Conservation (phyloP, 2,797 vertebrate species). For the Capromys pilorides region DNA sequence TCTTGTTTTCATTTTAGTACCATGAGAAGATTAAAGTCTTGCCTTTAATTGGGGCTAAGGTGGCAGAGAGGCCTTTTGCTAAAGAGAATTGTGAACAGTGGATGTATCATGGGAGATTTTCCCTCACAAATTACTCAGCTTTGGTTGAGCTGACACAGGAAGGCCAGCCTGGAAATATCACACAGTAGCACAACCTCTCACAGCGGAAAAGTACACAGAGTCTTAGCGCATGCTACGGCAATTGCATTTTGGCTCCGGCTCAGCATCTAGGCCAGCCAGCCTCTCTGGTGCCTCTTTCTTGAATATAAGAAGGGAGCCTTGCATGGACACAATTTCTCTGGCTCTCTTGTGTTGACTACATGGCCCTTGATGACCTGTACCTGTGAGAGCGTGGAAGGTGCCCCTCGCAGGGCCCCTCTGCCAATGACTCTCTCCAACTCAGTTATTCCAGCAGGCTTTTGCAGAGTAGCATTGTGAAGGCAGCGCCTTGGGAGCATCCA, state of each 20-base stretch:
- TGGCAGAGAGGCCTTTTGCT: background rate
- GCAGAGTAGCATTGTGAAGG: background rate
- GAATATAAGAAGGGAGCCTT: conserved; percentile 29
- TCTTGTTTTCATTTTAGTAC: conserved; percentile 18
- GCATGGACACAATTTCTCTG: background rate
- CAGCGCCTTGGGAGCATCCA: background rate
- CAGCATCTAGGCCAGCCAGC: conserved; percentile 15
- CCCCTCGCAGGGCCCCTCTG: background rate
- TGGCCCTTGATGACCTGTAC: background rate
- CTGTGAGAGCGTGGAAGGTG: background rate
- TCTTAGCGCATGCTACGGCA: background rate
- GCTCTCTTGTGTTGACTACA: background rate
- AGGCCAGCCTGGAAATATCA: conserved; percentile 9
- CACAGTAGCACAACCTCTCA: conserved; percentile 18
- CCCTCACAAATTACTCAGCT: conserved; percentile 37
- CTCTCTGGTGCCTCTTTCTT: conserved; percentile 54
- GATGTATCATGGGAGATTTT: background rate
- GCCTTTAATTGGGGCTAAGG: background rate
- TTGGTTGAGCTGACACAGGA: conserved; percentile 41
- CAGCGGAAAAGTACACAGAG: conserved; percentile 60
- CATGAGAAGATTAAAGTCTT: background rate
- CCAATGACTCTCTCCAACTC: background rate
- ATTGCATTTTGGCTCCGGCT: background rate
- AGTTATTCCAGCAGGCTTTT: background rate
- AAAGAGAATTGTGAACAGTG: background rate